A percentile compares a stretch with the other conserved stretches of the same genome.
Conservation (phyloP, 2,797 vertebrate genomes). For the Streptopelia turtur region DNA sequence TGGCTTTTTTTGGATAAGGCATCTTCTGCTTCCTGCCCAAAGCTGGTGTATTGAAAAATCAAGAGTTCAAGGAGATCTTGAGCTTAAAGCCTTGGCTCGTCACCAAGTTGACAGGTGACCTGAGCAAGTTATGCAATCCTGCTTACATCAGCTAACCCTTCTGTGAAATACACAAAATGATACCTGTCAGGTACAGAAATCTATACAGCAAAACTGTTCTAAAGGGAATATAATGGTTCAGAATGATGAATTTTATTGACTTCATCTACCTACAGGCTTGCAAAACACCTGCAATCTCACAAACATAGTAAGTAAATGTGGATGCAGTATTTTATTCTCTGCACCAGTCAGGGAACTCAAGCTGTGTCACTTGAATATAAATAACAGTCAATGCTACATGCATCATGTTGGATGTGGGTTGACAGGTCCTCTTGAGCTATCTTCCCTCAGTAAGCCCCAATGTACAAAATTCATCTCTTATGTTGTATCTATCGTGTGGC, state of each 20-base stretch:
- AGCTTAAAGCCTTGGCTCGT: conserved; percentile 15
- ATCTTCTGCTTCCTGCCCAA: neutral
- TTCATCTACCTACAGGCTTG: neutral
- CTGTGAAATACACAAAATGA: neutral
- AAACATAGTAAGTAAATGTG: neutral
- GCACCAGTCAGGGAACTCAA: neutral
- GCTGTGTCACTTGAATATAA: neutral
- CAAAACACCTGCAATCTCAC: neutral
- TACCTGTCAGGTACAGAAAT: neutral
- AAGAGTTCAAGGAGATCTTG: conserved; percentile 24
- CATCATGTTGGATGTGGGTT: neutral
- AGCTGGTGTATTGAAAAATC: conserved; percentile 24
- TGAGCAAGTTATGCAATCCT: conserved; percentile 27
- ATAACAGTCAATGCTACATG: neutral
- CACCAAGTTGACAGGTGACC: neutral
- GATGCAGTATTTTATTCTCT: neutral
- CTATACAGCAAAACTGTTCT: neutral
- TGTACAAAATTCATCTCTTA: neutral
- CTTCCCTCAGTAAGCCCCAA: neutral
- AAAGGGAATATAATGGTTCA: neutral
- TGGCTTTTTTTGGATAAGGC: conserved; percentile 7
- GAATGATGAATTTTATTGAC: conserved; percentile 7
- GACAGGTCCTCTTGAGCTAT: neutral
- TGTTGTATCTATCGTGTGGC: rapidly evolving
- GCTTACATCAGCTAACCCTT: neutral